Percentiles rank a stretch among this genome's conserved stretches.
Conservation (phyloP, 1,140 invertebrate genomes). For the Rhagoletis zephyria region DNA sequence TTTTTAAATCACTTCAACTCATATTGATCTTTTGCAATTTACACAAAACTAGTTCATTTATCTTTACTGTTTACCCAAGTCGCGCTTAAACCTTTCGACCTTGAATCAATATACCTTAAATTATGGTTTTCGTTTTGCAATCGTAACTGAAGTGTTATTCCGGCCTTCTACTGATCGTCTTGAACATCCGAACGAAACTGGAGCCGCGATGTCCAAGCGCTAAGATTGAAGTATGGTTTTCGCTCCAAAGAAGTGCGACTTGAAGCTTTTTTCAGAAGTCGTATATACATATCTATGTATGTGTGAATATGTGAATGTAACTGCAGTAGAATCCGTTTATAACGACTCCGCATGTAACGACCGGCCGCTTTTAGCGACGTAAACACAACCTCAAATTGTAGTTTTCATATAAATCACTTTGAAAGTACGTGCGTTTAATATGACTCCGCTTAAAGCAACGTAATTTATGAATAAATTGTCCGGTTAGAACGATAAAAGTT, state of each 20-base stretch:
- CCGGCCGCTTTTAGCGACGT: too few relatives aligned
- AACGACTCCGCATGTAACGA: too few relatives aligned
- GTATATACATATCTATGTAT: neutral
- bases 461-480: too few relatives aligned
- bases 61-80: neutral
- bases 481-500: too few relatives aligned
- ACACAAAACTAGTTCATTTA: neutral
- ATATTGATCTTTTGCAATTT: neutral
- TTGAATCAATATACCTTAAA: neutral
- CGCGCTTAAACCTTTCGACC: neutral
- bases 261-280: slow-evolving; percentile 8
- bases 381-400: too few relatives aligned
- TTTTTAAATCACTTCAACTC: neutral
- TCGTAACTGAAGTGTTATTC: neutral
- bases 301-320: too few relatives aligned
- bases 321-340: too few relatives aligned
- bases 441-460: too few relatives aligned
- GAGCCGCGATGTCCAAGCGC: neutral
- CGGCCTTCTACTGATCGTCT: neutral
- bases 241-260: neutral
- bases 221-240: neutral
- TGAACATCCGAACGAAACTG: neutral
- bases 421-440: too few relatives aligned
- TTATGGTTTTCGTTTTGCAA: neutral
- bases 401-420: too few relatives aligned